Conservation (phyloP, 2,797 vertebrate genomes). For the Anguilla pacifica region DNA sequence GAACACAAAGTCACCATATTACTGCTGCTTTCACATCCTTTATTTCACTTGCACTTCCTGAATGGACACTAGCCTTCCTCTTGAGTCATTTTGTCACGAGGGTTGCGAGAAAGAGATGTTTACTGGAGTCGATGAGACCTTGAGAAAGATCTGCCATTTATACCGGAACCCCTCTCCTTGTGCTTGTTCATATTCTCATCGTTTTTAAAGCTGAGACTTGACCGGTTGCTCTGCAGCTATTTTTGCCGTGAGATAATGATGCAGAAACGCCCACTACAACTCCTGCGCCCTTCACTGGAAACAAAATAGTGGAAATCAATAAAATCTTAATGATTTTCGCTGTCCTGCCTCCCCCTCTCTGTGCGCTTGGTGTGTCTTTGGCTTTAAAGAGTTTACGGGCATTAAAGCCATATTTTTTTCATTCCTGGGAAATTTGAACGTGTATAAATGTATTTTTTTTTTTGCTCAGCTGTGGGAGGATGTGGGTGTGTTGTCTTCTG, state of each 20-base stretch:
- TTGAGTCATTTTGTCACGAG: neutral
- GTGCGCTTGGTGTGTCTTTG: neutral
- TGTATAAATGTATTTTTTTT: neutral
- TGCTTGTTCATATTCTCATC: neutral
- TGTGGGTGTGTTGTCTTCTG: neutral
- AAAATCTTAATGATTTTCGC: neutral
- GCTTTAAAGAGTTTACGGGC: slow-evolving; percentile 10
- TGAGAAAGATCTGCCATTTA: neutral
- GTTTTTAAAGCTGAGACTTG: neutral
- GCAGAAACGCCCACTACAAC: neutral
- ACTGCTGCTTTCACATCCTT: neutral
- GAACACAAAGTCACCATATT: neutral
- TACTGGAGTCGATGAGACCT: neutral
- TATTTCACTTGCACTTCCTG: neutral
- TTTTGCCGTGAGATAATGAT: neutral
- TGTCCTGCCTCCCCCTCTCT: neutral
- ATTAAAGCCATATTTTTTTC: neutral
- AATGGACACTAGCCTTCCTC: neutral
- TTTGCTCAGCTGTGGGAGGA: too few species aligned
- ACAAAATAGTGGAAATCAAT: neutral
- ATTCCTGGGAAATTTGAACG: neutral
- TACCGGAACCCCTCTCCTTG: neutral
- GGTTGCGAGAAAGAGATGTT: neutral
- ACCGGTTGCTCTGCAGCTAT: neutral
- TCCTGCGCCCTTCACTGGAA: neutral